These are phyloP conservation scores for Microcebus griseorufus DNA, from an alignment of 2,113 vertebrate genomes.

Conservation along the genomic window DNA sequence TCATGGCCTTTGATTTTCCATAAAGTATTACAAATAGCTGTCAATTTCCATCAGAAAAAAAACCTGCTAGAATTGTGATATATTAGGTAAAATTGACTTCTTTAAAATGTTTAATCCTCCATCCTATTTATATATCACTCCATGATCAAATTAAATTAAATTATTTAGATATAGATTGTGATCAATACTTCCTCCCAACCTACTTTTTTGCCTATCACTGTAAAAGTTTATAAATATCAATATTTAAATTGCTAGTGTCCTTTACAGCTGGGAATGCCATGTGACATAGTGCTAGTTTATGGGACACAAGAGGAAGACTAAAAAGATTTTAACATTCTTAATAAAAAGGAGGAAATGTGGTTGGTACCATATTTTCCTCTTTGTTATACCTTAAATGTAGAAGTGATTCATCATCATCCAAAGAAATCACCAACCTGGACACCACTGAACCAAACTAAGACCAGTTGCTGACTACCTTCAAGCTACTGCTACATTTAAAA, in stretches of 20 bases:
- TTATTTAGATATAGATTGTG: background rate
- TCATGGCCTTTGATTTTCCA: slow-evolving; percentile 31
- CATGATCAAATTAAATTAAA: slow-evolving; percentile 17
- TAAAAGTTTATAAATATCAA: background rate
- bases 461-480: background rate
- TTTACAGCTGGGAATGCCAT: background rate
- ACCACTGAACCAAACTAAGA: background rate
- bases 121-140: background rate
- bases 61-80: background rate
- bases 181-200: background rate
- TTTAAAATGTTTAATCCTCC: slow-evolving; percentile 33
- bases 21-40: background rate
- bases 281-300: background rate
- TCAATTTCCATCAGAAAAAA: background rate
- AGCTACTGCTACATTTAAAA: background rate
- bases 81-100: background rate
- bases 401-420: background rate
- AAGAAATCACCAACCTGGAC: background rate
- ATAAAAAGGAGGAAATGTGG: background rate
- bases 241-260: background rate
- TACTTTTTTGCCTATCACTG: background rate
- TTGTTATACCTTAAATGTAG: background rate
- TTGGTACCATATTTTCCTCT: background rate
- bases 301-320: background rate
- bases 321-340: background rate